A percentile compares a stretch with the other conserved stretches of the same genome.
Conservation (phyloP, 2,113 vertebrate genomes). For the Scatophagus argus region DNA sequence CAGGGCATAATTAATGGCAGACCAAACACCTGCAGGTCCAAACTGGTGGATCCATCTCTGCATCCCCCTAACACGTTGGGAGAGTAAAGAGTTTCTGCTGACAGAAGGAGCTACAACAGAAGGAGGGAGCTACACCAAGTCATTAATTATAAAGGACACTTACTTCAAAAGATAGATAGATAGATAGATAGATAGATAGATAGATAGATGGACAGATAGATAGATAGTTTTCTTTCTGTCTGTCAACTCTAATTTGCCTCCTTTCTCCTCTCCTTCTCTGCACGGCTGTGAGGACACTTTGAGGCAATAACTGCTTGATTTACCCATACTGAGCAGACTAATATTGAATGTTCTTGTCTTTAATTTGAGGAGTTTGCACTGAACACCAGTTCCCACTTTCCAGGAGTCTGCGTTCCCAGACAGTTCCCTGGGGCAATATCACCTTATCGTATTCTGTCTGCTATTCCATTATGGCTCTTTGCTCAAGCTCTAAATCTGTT, state of each 20-base stretch:
- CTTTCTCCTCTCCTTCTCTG: not conserved
- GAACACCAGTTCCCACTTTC: constrained; percentile 28
- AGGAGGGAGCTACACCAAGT: constrained; percentile 4
- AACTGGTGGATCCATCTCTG: constrained; percentile 41
- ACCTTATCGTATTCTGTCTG: constrained; percentile 56
- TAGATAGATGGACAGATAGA: not conserved
- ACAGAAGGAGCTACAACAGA: constrained; percentile 38
- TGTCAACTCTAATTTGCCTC: constrained; percentile 15
- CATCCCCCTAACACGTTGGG: not conserved
- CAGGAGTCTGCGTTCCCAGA: constrained; percentile 20
- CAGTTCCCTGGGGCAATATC: constrained; percentile 55
- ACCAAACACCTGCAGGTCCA: constrained; percentile 30
- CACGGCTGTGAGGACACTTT: not conserved
- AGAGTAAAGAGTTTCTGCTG: constrained; percentile 38
- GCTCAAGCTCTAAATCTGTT: constrained; percentile 54
- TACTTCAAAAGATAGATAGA: not conserved
- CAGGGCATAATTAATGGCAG: constrained; percentile 57
- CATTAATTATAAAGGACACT: constrained; percentile 37
- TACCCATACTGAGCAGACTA: constrained; percentile 30
- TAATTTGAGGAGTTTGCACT: constrained; percentile 8
- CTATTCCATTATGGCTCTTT: constrained; percentile 43
- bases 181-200: not conserved
- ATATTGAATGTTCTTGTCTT: constrained; percentile 50
- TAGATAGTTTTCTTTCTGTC: not conserved
- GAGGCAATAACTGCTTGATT: constrained; percentile 36